A percentile compares a stretch with the other conserved stretches of the same genome.
These are phyloP conservation scores for Heliconius nattereri DNA, from an alignment of 1,140 invertebrate species.

Conservation along the genomic window DNA sequence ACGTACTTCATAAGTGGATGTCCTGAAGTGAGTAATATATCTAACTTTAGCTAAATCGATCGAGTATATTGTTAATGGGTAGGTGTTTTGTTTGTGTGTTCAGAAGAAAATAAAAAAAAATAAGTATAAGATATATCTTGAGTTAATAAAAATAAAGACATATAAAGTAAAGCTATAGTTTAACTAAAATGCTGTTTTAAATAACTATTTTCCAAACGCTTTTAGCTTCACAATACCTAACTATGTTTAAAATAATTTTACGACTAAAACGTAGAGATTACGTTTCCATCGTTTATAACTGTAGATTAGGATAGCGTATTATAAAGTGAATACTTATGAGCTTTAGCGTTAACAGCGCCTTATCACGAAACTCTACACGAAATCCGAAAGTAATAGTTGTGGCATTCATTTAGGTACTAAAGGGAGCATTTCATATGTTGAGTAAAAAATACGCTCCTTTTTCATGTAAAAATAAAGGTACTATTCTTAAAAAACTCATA, in stretches of 20 bases:
- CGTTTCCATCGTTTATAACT: conserved; percentile 7
- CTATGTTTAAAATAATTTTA: neutral
- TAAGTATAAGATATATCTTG: too few relatives aligned
- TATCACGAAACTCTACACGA: conserved; percentile 22
- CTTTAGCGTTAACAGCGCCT: conserved; percentile 13
- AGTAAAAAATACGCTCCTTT: neutral
- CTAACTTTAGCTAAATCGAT: too few relatives aligned
- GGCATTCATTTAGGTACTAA: neutral
- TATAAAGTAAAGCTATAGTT: neutral
- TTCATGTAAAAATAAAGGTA: too few relatives aligned
- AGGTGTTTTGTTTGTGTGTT: too few relatives aligned
- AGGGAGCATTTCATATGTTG: neutral
- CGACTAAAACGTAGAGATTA: conserved; percentile 10
- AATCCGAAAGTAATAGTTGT: conserved; percentile 12
- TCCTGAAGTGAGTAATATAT: too few relatives aligned
- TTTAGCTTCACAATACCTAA: neutral
- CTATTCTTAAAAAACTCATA: too few relatives aligned
- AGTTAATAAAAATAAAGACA: too few relatives aligned
- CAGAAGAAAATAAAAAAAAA: too few relatives aligned
- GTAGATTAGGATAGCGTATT: conserved; percentile 18
- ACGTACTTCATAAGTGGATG: too few relatives aligned
- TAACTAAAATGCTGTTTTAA: too few relatives aligned
- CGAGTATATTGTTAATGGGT: too few relatives aligned
- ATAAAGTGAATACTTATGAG: conserved; percentile 18
- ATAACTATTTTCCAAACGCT: too few relatives aligned